Evolutionary conservation across 2,888 invertebrate genomes (phyloP).

Genomic region (Nudaria mundana): DNA sequence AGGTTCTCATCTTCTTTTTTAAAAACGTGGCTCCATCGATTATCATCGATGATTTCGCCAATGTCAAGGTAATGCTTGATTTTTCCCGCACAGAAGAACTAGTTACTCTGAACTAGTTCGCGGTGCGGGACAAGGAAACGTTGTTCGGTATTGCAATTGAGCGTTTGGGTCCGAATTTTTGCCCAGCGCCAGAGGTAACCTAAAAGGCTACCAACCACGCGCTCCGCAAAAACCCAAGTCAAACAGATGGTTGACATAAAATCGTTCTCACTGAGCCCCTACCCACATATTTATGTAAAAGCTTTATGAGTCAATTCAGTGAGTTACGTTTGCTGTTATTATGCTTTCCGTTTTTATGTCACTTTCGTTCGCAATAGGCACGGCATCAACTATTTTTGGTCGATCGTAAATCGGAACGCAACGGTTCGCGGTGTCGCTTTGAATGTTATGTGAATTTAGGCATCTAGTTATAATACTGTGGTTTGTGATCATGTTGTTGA

Average conservation of each 20-base stretch:
- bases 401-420: constrained; percentile 67
- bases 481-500: constrained; percentile 15
- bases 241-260: constrained; percentile 4
- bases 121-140: no score
- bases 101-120: no score
- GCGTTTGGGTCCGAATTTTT: no score
- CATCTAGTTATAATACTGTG: constrained; percentile 25
- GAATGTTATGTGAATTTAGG: constrained; percentile 60
- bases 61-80: no score
- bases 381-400: constrained; percentile 67
- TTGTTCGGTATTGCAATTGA: no score
- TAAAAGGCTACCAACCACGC: no score
- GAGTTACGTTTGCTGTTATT: constrained; percentile 65
- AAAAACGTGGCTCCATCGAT: no score
- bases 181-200: no score
- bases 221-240: no score
- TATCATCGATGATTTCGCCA: no score
- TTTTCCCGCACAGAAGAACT: no score
- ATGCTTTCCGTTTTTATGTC: constrained; percentile 69
- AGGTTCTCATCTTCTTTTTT: no score
- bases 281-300: constrained; percentile 55
- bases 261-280: constrained; percentile 33
- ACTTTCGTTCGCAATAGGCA: constrained; percentile 61
- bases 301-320: constrained; percentile 70
- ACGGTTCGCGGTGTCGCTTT: constrained; percentile 58